A percentile compares a stretch with the other conserved stretches of the same genome.
phyloP scores from a whole-genome alignment of 2,797 vertebrate genomes.

The Pseudotriccus pelzelni region DNA sequence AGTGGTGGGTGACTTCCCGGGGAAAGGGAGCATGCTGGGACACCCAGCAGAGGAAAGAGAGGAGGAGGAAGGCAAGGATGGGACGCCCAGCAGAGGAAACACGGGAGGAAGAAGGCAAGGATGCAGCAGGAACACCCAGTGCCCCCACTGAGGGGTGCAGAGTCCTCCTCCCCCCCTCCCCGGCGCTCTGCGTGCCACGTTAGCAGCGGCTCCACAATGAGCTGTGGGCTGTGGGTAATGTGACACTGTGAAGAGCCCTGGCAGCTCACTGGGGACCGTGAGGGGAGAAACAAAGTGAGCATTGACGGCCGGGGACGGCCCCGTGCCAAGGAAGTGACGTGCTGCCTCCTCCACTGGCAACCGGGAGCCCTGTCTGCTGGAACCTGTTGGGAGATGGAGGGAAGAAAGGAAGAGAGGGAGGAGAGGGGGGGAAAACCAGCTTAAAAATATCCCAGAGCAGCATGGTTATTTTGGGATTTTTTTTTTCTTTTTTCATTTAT shows the following conservation, averaged over 20 bases:
- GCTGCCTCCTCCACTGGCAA: background rate
- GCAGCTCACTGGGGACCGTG: background rate
- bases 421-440: background rate
- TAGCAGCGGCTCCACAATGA: background rate
- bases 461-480: conserved; percentile 17
- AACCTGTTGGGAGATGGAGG: background rate
- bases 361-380: background rate
- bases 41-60: rapidly evolving
- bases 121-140: background rate
- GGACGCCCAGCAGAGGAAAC: background rate
- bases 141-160: background rate
- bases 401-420: background rate
- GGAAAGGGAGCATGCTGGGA: background rate
- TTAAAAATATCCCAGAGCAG: conserved; percentile 50
- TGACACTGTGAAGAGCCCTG: background rate
- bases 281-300: background rate
- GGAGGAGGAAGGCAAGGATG: background rate
- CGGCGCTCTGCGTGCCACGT: rapidly evolving
- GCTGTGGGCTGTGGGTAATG: background rate
- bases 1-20: background rate
- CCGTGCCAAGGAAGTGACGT: conserved; percentile 36
- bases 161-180: background rate
- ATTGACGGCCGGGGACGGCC: conserved; percentile 1
- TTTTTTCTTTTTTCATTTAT: background rate
- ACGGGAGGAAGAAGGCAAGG: background rate